Evolutionary conservation across 2,113 vertebrate species (phyloP).

Genomic region (Megalops atlanticus): DNA sequence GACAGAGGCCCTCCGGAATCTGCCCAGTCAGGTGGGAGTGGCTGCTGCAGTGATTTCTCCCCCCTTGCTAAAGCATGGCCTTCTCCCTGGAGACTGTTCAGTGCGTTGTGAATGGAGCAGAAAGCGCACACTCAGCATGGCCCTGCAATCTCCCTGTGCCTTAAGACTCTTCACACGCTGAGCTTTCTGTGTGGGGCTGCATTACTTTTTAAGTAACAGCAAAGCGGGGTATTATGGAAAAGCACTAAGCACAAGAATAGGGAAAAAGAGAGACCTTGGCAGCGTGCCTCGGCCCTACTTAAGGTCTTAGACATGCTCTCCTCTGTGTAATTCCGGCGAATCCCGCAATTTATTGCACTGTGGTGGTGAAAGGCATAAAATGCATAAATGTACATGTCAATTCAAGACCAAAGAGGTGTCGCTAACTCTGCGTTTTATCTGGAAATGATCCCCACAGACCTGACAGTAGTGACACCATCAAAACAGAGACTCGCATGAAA

Average conservation of each 20-base stretch:
- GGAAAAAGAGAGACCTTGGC: background rate
- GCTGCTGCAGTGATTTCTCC: background rate
- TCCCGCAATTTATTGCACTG: background rate
- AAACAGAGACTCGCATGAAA: too few species aligned
- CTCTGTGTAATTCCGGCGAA: background rate
- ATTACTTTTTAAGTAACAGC: background rate
- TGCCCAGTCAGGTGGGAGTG: background rate
- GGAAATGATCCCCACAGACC: too few species aligned
- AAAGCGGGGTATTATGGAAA: background rate
- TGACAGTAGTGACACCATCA: too few species aligned
- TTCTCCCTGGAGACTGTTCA: background rate
- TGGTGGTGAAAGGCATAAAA: background rate
- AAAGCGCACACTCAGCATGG: background rate
- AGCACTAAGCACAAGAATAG: background rate
- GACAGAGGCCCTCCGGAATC: background rate
- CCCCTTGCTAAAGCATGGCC: too few species aligned
- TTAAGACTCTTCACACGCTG: background rate
- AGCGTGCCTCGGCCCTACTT: too few species aligned
- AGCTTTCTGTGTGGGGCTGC: background rate
- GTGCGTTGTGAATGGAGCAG: background rate
- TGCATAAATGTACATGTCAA: background rate
- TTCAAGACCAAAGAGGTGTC: background rate
- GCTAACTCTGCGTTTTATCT: too few species aligned
- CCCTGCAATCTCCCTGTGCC: background rate
- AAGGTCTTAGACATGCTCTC: background rate